Percentiles rank a stretch among this genome's conserved stretches.
Conservation (phyloP, 2,888 invertebrate genomes). For the Lasius fuliginosus region DNA sequence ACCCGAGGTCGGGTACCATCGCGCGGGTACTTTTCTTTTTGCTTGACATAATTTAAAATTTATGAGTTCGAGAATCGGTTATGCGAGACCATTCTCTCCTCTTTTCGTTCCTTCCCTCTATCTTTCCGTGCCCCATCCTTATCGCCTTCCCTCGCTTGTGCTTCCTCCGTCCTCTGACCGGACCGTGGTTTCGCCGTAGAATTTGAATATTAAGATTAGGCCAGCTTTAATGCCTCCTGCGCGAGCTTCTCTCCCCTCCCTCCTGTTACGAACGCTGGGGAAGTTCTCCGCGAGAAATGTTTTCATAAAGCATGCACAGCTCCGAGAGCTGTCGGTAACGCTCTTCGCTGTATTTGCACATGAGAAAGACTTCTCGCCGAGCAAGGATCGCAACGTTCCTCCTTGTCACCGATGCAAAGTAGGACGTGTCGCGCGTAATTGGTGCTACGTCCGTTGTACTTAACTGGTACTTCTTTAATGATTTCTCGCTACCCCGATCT, state of each 20-base stretch:
- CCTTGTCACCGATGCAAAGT: conserved; percentile 29
- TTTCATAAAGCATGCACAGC: conserved; percentile 61
- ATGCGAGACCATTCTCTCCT: conserved; percentile 73
- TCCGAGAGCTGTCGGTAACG: background rate
- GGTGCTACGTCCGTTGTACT: conserved; percentile 25
- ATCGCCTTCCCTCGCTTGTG: conserved; percentile 54
- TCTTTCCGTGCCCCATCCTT: conserved; percentile 50
- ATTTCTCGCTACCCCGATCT: conserved; percentile 20
- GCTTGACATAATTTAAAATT: conserved; percentile 85
- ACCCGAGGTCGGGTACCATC: conserved; percentile 78
- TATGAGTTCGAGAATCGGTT: conserved; percentile 85
- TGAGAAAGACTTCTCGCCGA: conserved; percentile 23
- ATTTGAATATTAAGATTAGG: conserved; percentile 86
- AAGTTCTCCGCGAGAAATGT: conserved; percentile 62
- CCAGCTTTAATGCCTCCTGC: conserved; percentile 68
- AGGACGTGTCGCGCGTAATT: conserved; percentile 39
- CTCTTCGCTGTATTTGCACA: conserved; percentile 30
- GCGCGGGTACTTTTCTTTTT: conserved; percentile 78
- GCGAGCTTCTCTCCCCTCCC: background rate
- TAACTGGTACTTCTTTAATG: conserved; percentile 25
- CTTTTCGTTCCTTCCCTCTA: conserved; percentile 50
- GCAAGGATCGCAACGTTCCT: conserved; percentile 16
- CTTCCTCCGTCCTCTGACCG: conserved; percentile 34
- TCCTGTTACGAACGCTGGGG: conserved; percentile 11
- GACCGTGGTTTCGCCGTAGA: conserved; percentile 76